Conservation (phyloP, 53 echinoderm and acorn worm species). For the Mesocentrotus franciscanus region DNA sequence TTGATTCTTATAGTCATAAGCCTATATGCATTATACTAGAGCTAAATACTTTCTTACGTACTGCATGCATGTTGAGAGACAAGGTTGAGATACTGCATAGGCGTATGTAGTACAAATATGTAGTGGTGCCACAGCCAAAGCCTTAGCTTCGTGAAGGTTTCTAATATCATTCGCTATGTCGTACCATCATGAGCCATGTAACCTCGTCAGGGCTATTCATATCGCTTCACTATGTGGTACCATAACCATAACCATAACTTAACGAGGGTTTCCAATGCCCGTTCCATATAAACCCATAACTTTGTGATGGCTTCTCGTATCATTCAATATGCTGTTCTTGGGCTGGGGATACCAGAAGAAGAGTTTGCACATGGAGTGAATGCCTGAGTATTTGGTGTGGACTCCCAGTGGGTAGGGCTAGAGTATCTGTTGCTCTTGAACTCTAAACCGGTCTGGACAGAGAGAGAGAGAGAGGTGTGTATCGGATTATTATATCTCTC, state of each 20-base stretch:
- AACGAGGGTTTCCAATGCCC: background rate
- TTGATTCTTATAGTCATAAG: background rate
- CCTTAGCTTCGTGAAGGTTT: background rate
- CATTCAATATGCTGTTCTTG: background rate
- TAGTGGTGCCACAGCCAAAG: background rate
- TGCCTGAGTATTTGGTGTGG: conserved; percentile 20
- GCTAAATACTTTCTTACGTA: background rate
- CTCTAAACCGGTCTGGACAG: background rate
- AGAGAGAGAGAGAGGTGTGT: background rate
- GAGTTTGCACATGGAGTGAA: background rate
- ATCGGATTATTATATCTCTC: conserved; percentile 25
- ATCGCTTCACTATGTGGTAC: no score
- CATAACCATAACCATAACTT: background rate
- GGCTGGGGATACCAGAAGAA: background rate
- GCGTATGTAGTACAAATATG: no score
- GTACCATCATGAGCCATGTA: background rate
- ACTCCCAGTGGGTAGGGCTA: background rate
- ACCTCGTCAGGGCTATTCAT: no score
- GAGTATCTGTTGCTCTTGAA: conserved; percentile 10
- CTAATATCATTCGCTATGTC: background rate
- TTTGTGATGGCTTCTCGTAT: background rate
- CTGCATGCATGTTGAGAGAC: background rate
- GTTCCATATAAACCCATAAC: no score
- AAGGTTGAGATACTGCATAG: background rate
- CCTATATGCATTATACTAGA: background rate